phyloP scores from a whole-genome alignment of 2,797 vertebrate genomes.

The Hemitrygon akajei region DNA sequence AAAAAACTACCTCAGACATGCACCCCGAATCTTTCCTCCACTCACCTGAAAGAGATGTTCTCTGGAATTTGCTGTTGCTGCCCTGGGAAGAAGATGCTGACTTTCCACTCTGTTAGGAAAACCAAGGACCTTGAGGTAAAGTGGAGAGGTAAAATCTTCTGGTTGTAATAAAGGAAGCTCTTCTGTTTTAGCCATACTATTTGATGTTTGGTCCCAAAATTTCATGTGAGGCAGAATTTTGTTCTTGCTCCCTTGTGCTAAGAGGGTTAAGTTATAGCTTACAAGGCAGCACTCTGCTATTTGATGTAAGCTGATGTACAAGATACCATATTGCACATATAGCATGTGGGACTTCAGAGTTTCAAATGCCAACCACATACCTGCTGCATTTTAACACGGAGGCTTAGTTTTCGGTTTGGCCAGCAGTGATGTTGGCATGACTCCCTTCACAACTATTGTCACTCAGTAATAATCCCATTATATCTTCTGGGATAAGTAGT shows the following conservation, averaged over 20 bases:
- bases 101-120: conserved; percentile 68
- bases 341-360: neutral
- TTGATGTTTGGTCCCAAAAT: conserved; percentile 76
- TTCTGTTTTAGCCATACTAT: conserved; percentile 80
- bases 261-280: too few species aligned
- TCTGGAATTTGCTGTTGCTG: too few species aligned
- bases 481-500: neutral
- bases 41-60: too few species aligned
- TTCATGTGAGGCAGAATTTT: conserved; percentile 69
- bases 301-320: too few species aligned
- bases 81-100: too few species aligned
- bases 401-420: neutral
- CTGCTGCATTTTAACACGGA: neutral
- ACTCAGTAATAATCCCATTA: neutral
- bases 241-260: too few species aligned
- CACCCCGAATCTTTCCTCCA: too few species aligned
- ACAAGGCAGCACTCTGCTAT: too few species aligned
- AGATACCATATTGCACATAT: too few species aligned
- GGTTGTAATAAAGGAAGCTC: conserved; percentile 32
- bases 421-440: neutral
- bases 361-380: neutral
- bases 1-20: too few species aligned
- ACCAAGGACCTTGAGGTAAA: conserved; percentile 89
- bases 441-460: neutral
- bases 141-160: conserved; percentile 98